These are phyloP conservation scores for Vanessa tameamea DNA, from an alignment of 1,140 invertebrate genomes.

Conservation along the genomic window DNA sequence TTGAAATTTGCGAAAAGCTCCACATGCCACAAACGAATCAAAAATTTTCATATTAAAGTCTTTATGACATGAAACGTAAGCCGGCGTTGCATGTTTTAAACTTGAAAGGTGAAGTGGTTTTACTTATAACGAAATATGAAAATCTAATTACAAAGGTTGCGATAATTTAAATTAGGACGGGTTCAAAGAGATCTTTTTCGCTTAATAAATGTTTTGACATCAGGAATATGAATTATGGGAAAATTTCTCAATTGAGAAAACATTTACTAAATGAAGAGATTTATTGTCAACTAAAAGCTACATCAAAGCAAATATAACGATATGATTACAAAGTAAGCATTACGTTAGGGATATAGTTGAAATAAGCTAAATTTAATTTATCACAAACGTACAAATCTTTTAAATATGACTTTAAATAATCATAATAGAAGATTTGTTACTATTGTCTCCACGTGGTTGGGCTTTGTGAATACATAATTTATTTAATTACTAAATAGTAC, in stretches of 20 bases:
- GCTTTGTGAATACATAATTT: no score
- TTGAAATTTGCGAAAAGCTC: slow-evolving; percentile 43
- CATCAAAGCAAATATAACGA: slow-evolving; percentile 15
- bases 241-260: slow-evolving; percentile 20
- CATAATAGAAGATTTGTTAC: no score
- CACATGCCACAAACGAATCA: slow-evolving; percentile 42
- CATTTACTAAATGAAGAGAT: slow-evolving; percentile 29
- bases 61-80: slow-evolving; percentile 19
- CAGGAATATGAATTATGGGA: slow-evolving; percentile 11
- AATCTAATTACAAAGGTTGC: slow-evolving; percentile 35
- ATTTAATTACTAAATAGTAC: no score
- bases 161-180: slow-evolving; percentile 28
- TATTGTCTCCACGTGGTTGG: no score
- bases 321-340: slow-evolving; percentile 2
- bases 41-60: slow-evolving; percentile 48
- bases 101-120: slow-evolving; percentile 31
- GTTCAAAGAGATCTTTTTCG: slow-evolving; percentile 29
- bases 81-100: slow-evolving; percentile 29
- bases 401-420: no score
- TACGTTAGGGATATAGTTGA: not conserved
- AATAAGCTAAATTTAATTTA: no score
- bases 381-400: no score
- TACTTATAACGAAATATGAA: slow-evolving; percentile 37
- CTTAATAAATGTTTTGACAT: slow-evolving; percentile 33
- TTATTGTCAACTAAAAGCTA: slow-evolving; percentile 24